Conservation (phyloP, 2,113 vertebrate genomes). For the Dendrocopos noguchii region DNA sequence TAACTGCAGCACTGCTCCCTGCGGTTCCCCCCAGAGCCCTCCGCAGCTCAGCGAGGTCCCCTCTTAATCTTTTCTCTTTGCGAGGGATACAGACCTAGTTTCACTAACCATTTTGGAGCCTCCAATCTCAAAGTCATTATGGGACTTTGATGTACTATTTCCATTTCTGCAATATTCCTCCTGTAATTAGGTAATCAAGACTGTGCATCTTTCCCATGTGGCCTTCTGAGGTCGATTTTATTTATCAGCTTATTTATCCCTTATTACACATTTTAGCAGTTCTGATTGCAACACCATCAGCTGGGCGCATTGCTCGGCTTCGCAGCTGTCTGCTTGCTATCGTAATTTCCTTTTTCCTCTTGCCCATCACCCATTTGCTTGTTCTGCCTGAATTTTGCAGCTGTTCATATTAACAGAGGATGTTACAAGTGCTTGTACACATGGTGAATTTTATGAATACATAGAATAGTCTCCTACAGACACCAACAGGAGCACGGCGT, state of each 20-base stretch:
- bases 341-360: slow-evolving; percentile 34
- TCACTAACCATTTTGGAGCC: slow-evolving; percentile 30
- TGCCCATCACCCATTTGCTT: neutral
- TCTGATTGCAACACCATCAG: neutral
- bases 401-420: neutral
- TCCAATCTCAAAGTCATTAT: slow-evolving; percentile 12
- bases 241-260: slow-evolving; percentile 55
- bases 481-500: accelerated
- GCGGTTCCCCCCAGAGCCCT: slow-evolving; percentile 10
- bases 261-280: neutral
- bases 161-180: slow-evolving; percentile 48
- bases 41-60: neutral
- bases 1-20: neutral
- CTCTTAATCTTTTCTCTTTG: slow-evolving; percentile 58
- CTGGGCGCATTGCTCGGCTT: neutral
- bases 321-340: neutral
- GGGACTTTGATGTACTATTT: slow-evolving; percentile 42
- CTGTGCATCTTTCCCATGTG: slow-evolving; percentile 10
- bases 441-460: neutral
- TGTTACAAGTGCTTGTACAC: neutral
- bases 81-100: slow-evolving; percentile 36
- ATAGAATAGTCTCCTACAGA: neutral
- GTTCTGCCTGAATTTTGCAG: slow-evolving; percentile 20
- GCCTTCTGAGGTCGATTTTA: slow-evolving; percentile 23
- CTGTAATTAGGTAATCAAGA: slow-evolving; percentile 51